Evolutionary conservation across 2,888 invertebrate species (phyloP).

Genomic region (Drosophila rellima): DNA sequence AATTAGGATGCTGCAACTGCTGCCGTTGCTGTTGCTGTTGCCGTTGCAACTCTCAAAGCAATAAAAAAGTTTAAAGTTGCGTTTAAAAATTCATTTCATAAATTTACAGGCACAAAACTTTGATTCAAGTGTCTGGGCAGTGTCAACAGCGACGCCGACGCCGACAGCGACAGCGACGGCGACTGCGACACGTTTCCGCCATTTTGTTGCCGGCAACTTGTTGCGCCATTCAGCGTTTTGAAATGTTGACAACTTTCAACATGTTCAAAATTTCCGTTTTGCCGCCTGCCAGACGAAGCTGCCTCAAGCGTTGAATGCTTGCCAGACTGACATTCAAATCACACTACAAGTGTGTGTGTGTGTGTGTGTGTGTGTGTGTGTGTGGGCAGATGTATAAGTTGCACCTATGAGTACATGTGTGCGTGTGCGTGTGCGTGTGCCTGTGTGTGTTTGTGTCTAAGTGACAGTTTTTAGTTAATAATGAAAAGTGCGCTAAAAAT

Average conservation of each 20-base stretch:
- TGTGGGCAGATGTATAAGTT: slow-evolving; percentile 40
- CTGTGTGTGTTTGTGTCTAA: slow-evolving; percentile 36
- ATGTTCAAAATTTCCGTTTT: slow-evolving; percentile 68
- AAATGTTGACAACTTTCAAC: slow-evolving; percentile 67
- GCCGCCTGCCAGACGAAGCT: slow-evolving; percentile 23
- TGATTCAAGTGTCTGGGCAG: slow-evolving; percentile 53
- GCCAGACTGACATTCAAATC: slow-evolving; percentile 74
- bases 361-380: slow-evolving; percentile 15
- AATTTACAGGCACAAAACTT: slow-evolving; percentile 60
- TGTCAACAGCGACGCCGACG: slow-evolving; percentile 26
- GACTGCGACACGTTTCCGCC: slow-evolving; percentile 78
- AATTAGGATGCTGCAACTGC: slow-evolving; percentile 69
- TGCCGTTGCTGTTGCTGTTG: slow-evolving; percentile 16
- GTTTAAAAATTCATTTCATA: slow-evolving; percentile 77
- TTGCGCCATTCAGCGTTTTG: slow-evolving; percentile 52
- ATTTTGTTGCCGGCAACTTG: slow-evolving; percentile 76
- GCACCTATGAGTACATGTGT: slow-evolving; percentile 15
- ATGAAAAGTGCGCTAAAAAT: slow-evolving; percentile 63
- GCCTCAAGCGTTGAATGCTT: slow-evolving; percentile 28
- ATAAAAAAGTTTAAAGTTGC: slow-evolving; percentile 79
- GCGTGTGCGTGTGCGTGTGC: slow-evolving; percentile 15
- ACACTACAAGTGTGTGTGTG: slow-evolving; percentile 22
- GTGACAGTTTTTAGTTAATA: slow-evolving; percentile 77
- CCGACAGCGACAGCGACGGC: slow-evolving; percentile 34
- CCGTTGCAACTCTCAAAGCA: slow-evolving; percentile 60